These are phyloP conservation scores for Dolichomitus sp. DNA, from an alignment of 2,888 invertebrate species.

Conservation along the genomic window DNA sequence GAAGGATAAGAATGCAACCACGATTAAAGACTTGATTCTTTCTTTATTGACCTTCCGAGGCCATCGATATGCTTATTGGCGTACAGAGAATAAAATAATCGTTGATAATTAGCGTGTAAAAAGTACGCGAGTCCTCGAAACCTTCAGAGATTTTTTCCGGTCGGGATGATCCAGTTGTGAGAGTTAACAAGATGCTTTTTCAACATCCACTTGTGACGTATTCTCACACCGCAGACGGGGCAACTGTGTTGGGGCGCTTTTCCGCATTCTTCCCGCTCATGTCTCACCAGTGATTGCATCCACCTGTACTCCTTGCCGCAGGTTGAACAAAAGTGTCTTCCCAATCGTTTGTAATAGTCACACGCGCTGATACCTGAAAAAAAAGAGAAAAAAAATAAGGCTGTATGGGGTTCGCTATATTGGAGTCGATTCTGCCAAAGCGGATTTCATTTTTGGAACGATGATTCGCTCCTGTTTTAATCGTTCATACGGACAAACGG, in stretches of 20 bases:
- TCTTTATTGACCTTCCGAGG: slow-evolving; percentile 40
- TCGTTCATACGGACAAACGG: neutral
- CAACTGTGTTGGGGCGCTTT: slow-evolving; percentile 85
- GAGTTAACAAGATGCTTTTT: slow-evolving; percentile 82
- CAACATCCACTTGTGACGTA: slow-evolving; percentile 85
- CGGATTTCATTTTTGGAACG: neutral
- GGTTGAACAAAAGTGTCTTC: slow-evolving; percentile 87
- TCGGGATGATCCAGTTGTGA: slow-evolving; percentile 74
- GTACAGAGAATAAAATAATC: slow-evolving; percentile 39
- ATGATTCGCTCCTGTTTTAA: neutral
- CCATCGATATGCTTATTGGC: neutral
- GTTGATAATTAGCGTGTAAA: slow-evolving; percentile 33
- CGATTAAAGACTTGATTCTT: slow-evolving; percentile 14
- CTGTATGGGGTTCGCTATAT: slow-evolving; percentile 33
- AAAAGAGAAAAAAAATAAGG: slow-evolving; percentile 64
- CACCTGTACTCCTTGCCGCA: slow-evolving; percentile 92
- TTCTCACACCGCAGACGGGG: slow-evolving; percentile 82
- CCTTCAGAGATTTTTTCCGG: slow-evolving; percentile 48
- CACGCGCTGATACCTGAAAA: slow-evolving; percentile 70
- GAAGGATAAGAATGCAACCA: neutral
- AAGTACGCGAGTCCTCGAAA: slow-evolving; percentile 35
- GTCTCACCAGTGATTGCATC: slow-evolving; percentile 91
- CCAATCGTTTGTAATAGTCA: slow-evolving; percentile 81
- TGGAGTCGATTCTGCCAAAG: neutral
- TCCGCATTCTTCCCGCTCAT: slow-evolving; percentile 87